A percentile compares a stretch with the other conserved stretches of the same genome.
These are phyloP conservation scores for Lutjanus argentimaculatus DNA, from an alignment of 2,797 vertebrate species.

Conservation along the genomic window DNA sequence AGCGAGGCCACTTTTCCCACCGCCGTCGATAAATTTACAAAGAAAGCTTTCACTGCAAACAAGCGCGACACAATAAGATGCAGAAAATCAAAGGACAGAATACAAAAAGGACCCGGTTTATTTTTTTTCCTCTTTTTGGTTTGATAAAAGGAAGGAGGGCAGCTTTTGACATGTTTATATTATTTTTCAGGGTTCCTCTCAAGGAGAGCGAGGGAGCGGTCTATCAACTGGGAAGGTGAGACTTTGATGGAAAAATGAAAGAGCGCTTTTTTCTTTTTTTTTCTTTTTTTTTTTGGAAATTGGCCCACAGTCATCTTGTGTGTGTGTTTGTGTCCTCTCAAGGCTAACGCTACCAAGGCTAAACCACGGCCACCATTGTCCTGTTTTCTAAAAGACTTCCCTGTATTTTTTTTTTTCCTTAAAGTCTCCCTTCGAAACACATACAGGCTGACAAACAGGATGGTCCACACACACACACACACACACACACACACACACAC, in stretches of 20 bases:
- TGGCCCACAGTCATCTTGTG: slow-evolving; percentile 21
- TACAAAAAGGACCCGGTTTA: slow-evolving; percentile 36
- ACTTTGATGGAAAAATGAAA: slow-evolving; percentile 80
- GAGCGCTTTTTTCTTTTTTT: slow-evolving; percentile 16
- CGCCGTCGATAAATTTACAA: slow-evolving; percentile 44
- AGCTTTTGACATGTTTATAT: slow-evolving; percentile 64
- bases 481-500: slow-evolving; percentile 14
- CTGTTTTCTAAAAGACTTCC: slow-evolving; percentile 54
- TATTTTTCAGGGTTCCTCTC: slow-evolving; percentile 72
- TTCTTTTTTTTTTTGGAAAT: slow-evolving; percentile 24
- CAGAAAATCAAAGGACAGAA: slow-evolving; percentile 39
- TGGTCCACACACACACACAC: neutral
- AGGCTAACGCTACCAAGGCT: slow-evolving; percentile 76
- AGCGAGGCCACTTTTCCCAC: slow-evolving; percentile 49
- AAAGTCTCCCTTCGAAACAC: slow-evolving; percentile 42
- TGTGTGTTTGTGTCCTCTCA: slow-evolving; percentile 58
- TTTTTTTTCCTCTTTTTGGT: slow-evolving; percentile 16
- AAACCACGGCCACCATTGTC: slow-evolving; percentile 54
- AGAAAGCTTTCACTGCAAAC: slow-evolving; percentile 56
- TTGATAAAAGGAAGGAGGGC: slow-evolving; percentile 49
- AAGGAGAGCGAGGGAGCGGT: slow-evolving; percentile 62
- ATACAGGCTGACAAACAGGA: slow-evolving; percentile 27
- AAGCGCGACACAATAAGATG: slow-evolving; percentile 43
- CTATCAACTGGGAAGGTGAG: slow-evolving; percentile 75
- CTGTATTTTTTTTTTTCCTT: slow-evolving; percentile 37